Evolutionary conservation across 2,797 vertebrate genomes (phyloP), one percentile per base, ranked within the genome.

Genomic region (Urosaurus nigricauda): DNA sequence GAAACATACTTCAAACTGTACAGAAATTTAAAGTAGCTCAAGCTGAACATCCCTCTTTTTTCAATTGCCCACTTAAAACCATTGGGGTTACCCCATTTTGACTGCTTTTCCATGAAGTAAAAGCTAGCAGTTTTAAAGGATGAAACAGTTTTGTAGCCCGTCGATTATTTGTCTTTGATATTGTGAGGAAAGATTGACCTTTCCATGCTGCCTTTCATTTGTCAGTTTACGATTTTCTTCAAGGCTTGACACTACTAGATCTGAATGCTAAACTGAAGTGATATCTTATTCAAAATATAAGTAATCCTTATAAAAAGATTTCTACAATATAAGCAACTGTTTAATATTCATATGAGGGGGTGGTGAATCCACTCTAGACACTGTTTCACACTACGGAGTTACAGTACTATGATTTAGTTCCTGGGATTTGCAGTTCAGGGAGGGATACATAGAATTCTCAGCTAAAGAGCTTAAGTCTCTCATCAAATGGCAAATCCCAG

Each of bases 291-390:
- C 73, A 85, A 79, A 37, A 8, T 71, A 82, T 88, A 40, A 79
- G 86, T 68, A 17, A 84, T 89, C 80, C 84, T 74, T 40, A 29
- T 58, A 68, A 68, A 5, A 79, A 87, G 12, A 70, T 89, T 81
- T 89, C 65, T 90, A 85, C 80, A 92, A 94, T 94, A 89, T 88
- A 70, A 75, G 40, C 4, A 51, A 11, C 58, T 91, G 90, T 88
- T 93, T 93, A 85, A 90, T 87, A 83, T 47, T 80, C 90, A n/a
- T 88, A 86, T 53, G 13, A 58, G 8, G 14, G 17, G 47, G 17
- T 47, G 29, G 65, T 32, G 11, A 13, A 32, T 68, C 29, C 11
- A 32, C 29, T 68, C 11, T 29, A 68, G 29, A 11, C 2, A 11
- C 7, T 3, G 29, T 68, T 68, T 68, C 65, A 68, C 29, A 68